These are phyloP conservation scores for Habroteleia sp. DNA, from an alignment of 2,888 invertebrate species.

Conservation along the genomic window DNA sequence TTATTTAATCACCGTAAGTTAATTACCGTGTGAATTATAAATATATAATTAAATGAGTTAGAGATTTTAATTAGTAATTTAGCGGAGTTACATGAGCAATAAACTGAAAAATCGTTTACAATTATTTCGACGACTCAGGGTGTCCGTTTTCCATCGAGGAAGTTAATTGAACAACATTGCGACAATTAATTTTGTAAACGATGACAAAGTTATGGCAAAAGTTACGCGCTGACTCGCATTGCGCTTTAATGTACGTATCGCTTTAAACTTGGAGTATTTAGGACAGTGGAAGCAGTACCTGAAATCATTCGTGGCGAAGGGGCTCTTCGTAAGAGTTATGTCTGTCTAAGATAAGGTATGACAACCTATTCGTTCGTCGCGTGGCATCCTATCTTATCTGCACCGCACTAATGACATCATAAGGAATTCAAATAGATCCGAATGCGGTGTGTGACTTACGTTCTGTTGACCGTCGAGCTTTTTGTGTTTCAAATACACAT, in stretches of 20 bases:
- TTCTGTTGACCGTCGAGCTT: slow-evolving; percentile 34
- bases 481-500: slow-evolving; percentile 10
- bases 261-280: slow-evolving; percentile 57
- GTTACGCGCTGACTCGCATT: too few relatives aligned
- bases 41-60: too few relatives aligned
- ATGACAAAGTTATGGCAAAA: slow-evolving; percentile 34
- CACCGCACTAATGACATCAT: slow-evolving; percentile 67
- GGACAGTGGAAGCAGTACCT: slow-evolving; percentile 52
- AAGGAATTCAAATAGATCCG: slow-evolving; percentile 64
- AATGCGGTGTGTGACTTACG: slow-evolving; percentile 26
- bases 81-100: too few relatives aligned
- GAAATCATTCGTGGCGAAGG: slow-evolving; percentile 61
- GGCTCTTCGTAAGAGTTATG: slow-evolving; percentile 69
- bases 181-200: slow-evolving; percentile 22
- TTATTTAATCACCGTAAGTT: too few relatives aligned
- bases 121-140: too few relatives aligned
- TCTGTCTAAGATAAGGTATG: slow-evolving; percentile 70
- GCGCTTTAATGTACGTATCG: slow-evolving; percentile 46
- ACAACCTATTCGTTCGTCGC: slow-evolving; percentile 70
- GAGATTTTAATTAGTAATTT: too few relatives aligned
- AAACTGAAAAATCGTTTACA: too few relatives aligned
- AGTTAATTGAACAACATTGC: slow-evolving; percentile 25
- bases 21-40: too few relatives aligned
- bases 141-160: neutral
- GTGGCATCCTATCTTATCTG: slow-evolving; percentile 71